Conservation (phyloP, 2,797 vertebrate species). For the Nothura maculosa region DNA sequence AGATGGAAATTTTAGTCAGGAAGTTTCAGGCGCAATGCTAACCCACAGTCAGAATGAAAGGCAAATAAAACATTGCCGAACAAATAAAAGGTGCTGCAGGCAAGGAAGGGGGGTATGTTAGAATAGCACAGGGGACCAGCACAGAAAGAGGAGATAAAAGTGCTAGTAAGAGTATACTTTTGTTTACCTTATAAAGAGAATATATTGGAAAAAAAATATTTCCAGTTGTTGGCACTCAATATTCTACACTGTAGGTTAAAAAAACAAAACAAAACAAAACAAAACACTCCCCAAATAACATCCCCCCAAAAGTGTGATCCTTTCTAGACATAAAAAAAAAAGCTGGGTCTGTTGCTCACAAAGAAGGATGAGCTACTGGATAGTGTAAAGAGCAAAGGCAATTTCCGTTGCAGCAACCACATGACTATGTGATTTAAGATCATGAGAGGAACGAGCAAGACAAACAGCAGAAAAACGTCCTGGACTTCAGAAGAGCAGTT, state of each 20-base stretch:
- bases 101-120: not conserved
- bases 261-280: no score
- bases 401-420: not conserved
- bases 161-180: not conserved
- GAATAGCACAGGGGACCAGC: not conserved
- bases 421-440: not conserved
- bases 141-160: rapidly evolving
- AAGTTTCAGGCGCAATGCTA: not conserved
- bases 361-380: not conserved
- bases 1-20: not conserved
- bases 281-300: no score
- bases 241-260: not conserved
- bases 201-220: not conserved
- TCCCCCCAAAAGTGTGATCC: not conserved
- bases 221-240: not conserved
- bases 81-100: not conserved
- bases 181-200: not conserved
- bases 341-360: not conserved
- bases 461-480: not conserved
- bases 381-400: not conserved
- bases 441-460: not conserved
- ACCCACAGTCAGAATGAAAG: not conserved
- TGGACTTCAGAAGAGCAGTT: not conserved
- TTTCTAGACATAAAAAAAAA: not conserved
- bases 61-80: not conserved